phyloP scores from a whole-genome alignment of 1,140 invertebrate genomes.

The Bombus difficillimus region DNA sequence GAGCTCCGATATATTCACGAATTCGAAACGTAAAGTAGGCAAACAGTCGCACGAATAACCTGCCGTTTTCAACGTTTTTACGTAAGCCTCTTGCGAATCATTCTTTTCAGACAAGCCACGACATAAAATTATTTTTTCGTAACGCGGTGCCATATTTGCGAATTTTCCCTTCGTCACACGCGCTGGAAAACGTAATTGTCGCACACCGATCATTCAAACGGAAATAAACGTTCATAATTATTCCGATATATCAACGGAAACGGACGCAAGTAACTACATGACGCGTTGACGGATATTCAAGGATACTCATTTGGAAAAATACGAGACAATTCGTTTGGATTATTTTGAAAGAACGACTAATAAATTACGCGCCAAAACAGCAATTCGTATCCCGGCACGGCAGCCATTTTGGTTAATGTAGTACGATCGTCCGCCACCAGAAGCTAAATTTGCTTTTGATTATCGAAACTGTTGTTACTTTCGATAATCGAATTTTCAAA shows the following conservation, averaged over 20 bases:
- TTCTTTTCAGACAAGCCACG: conserved; percentile 71
- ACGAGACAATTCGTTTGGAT: neutral
- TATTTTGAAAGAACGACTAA: neutral
- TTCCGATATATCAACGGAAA: neutral
- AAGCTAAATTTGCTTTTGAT: neutral
- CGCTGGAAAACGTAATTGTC: neutral
- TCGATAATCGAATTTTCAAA: neutral
- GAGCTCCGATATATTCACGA: conserved; percentile 71
- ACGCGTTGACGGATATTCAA: too few species aligned
- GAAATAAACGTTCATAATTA: neutral
- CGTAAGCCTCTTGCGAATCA: conserved; percentile 72
- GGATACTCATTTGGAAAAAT: too few species aligned
- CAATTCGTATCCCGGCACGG: conserved; percentile 1
- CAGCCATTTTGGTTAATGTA: neutral
- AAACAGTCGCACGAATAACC: conserved; percentile 75
- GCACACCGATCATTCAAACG: neutral
- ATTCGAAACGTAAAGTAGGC: conserved; percentile 75
- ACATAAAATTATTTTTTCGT: conserved; percentile 74
- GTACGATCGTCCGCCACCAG: neutral
- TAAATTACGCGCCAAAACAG: neutral
- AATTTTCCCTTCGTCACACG: neutral
- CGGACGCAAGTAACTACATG: neutral
- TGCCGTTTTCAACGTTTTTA: conserved; percentile 68
- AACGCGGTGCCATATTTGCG: conserved; percentile 45
- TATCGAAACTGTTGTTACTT: neutral